A percentile compares a stretch with the other conserved stretches of the same genome.
Evolutionary conservation across 2,888 invertebrate species (phyloP).

Genomic region (Agonum fuliginosum): DNA sequence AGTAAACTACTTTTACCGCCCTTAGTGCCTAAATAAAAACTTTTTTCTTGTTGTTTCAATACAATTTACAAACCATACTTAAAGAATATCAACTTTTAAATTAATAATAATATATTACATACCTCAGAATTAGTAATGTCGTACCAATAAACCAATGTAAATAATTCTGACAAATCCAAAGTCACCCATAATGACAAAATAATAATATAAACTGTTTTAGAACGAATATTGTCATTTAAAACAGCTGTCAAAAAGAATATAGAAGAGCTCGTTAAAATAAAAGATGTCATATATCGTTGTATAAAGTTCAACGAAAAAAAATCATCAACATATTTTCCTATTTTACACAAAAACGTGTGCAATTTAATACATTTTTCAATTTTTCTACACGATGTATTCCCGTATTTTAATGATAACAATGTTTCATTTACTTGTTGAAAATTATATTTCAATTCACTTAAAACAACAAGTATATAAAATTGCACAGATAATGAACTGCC

Average conservation of each 20-base stretch:
- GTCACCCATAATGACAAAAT: slow-evolving; percentile 1
- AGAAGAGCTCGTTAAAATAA: not conserved
- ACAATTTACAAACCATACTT: too few relatives aligned
- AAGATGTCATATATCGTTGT: not conserved
- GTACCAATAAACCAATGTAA: not conserved
- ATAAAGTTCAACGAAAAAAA: slow-evolving; percentile 10
- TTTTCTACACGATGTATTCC: not conserved
- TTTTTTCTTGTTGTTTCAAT: too few relatives aligned
- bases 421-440: not conserved
- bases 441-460: slow-evolving; percentile 11
- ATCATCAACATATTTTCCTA: slow-evolving; percentile 11
- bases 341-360: not conserved
- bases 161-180: not conserved
- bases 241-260: slow-evolving; percentile 8
- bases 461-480: not conserved
- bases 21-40: too few relatives aligned
- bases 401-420: not conserved
- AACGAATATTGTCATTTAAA: not conserved
- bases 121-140: not conserved
- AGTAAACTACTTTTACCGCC: too few relatives aligned
- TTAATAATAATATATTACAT: not conserved
- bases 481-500: not conserved
- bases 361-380: slow-evolving; percentile 15
- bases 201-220: not conserved
- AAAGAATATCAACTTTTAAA: too few relatives aligned